Conservation (phyloP, 2,113 vertebrate species). For the Channa maculata region DNA sequence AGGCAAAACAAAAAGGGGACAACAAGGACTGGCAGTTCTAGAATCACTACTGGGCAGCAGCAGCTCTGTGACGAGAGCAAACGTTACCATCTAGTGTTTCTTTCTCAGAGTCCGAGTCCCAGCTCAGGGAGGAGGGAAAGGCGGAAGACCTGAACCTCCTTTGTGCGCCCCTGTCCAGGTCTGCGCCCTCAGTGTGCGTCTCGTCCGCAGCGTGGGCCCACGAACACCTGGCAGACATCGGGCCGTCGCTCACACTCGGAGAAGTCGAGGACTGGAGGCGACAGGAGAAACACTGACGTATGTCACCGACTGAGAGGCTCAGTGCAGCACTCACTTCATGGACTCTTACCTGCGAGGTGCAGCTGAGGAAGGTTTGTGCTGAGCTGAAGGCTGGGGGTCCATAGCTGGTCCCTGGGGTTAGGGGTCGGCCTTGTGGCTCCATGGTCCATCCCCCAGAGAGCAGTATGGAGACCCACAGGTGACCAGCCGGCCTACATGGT, state of each 20-base stretch:
- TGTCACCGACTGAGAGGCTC: neutral
- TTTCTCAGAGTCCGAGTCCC: constrained; percentile 87
- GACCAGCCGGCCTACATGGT: constrained; percentile 78
- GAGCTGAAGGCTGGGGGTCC: constrained; percentile 59
- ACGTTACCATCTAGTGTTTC: constrained; percentile 82
- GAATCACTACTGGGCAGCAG: neutral
- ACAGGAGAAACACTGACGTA: neutral
- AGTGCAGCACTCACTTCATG: no score
- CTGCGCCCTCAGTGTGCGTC: constrained; percentile 51
- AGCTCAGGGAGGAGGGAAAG: constrained; percentile 84
- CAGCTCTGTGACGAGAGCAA: neutral
- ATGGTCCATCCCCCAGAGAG: constrained; percentile 76
- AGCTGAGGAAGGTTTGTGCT: constrained; percentile 64
- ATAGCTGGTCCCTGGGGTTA: constrained; percentile 76
- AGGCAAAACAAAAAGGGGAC: constrained; percentile 47
- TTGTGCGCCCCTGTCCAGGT: constrained; percentile 64
- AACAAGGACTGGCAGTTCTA: constrained; percentile 6
- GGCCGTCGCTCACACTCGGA: constrained; percentile 56
- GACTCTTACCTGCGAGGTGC: constrained; percentile 75
- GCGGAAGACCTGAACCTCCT: constrained; percentile 78
- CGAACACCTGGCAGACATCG: constrained; percentile 36
- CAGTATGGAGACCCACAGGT: constrained; percentile 71
- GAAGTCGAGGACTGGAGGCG: constrained; percentile 65
- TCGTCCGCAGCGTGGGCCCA: constrained; percentile 56
- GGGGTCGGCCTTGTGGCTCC: constrained; percentile 72